A percentile compares a stretch with the other conserved stretches of the same genome.
These are phyloP conservation scores for Drosophila bifasciata DNA, from an alignment of 1,140 invertebrate species.

Conservation along the genomic window DNA sequence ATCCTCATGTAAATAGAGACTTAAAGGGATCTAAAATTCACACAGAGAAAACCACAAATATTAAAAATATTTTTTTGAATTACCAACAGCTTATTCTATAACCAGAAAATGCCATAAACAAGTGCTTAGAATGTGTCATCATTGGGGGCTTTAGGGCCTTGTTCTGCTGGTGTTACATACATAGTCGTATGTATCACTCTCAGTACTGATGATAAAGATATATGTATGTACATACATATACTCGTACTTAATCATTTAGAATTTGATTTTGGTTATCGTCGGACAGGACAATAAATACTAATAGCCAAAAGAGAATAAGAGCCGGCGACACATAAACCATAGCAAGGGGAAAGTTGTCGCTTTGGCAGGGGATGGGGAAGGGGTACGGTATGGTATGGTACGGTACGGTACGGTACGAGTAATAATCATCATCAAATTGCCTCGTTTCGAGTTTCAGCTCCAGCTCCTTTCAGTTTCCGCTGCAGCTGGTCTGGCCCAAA, in stretches of 20 bases:
- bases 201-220: conserved; percentile 31
- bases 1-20: conserved; percentile 25
- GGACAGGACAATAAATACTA: conserved; percentile 65
- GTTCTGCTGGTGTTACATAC: too few relatives aligned
- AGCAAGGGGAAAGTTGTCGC: conserved; percentile 58
- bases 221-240: conserved; percentile 22
- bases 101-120: background rate
- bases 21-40: background rate
- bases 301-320: conserved; percentile 52
- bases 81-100: background rate
- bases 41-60: background rate
- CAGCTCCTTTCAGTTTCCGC: conserved; percentile 19
- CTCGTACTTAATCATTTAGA: conserved; percentile 49
- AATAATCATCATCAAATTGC: conserved; percentile 80
- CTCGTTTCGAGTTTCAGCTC: conserved; percentile 40
- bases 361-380: conserved; percentile 12
- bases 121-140: background rate
- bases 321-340: conserved; percentile 63
- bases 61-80: background rate
- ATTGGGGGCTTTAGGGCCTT: background rate
- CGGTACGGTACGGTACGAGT: too few relatives aligned
- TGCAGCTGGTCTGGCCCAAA: conserved; percentile 17
- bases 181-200: conserved; percentile 55
- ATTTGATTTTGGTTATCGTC: conserved; percentile 23
- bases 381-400: too few relatives aligned